Conservation (phyloP, 2,797 vertebrate genomes). For the Chrosomus eos region DNA sequence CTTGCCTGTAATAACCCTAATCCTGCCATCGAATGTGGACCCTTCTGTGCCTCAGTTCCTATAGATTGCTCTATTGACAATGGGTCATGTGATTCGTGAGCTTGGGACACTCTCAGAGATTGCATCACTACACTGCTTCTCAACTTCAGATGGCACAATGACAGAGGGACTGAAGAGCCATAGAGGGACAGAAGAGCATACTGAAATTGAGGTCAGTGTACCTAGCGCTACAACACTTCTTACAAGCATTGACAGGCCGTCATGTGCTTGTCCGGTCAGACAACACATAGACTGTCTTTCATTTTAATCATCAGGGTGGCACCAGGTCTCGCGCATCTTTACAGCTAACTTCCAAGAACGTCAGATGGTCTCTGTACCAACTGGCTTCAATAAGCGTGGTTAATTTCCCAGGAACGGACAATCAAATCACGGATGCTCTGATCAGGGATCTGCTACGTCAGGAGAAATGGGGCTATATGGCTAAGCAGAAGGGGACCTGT, state of each 20-base stretch:
- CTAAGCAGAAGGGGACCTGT: background rate
- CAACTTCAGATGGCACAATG: background rate
- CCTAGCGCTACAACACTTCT: background rate
- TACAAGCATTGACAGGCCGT: background rate
- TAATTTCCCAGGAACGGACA: background rate
- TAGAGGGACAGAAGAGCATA: background rate
- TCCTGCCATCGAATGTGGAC: background rate
- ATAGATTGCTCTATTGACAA: background rate
- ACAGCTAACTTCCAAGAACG: background rate
- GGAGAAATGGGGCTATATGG: background rate
- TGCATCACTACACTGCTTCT: background rate
- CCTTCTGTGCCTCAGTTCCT: background rate
- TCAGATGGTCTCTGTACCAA: background rate
- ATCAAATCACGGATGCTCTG: background rate
- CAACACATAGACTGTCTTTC: background rate
- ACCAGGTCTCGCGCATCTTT: background rate
- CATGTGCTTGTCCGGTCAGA: background rate
- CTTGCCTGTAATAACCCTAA: too few species aligned
- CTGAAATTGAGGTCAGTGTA: background rate
- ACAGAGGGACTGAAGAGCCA: background rate
- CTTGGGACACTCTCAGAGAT: background rate
- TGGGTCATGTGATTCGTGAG: background rate
- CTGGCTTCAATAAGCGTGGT: background rate
- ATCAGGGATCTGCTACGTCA: background rate
- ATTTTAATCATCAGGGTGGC: background rate